Percentiles rank a stretch among this genome's conserved stretches.
Conservation (phyloP, 1,140 invertebrate species). For the Agrilus planipennis region DNA sequence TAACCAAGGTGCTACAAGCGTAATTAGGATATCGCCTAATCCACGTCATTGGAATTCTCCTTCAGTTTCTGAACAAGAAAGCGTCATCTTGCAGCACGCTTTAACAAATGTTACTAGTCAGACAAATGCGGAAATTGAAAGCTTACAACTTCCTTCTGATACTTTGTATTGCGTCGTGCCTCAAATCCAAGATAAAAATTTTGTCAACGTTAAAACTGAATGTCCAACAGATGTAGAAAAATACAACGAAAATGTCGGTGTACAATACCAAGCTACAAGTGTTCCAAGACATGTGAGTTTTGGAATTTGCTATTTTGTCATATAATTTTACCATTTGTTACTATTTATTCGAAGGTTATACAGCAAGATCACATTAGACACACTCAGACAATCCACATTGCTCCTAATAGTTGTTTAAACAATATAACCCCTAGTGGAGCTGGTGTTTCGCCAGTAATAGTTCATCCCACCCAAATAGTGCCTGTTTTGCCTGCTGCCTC, state of each 20-base stretch:
- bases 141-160: constrained; percentile 14
- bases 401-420: constrained; percentile 13
- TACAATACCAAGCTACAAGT: neutral
- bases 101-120: constrained; percentile 23
- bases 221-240: constrained; percentile 24
- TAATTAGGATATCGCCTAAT: constrained; percentile 67
- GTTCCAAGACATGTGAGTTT: no score
- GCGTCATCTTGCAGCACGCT: constrained; percentile 34
- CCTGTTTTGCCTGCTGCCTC: constrained; percentile 46
- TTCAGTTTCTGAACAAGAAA: constrained; percentile 21
- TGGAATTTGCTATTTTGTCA: neutral
- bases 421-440: constrained; percentile 14
- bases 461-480: constrained; percentile 57
- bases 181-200: constrained; percentile 24
- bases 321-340: neutral
- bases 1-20: constrained; percentile 50
- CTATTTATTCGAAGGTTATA: constrained; percentile 20
- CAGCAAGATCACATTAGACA: constrained; percentile 25
- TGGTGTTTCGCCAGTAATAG: constrained; percentile 53
- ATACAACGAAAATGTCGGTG: constrained; percentile 8
- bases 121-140: constrained; percentile 8
- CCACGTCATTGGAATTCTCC: constrained; percentile 18
- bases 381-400: constrained; percentile 16
- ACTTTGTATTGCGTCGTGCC: constrained; percentile 26
- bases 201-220: constrained; percentile 29